Conservation (phyloP, 1,140 invertebrate species). For the Drosophila parvula region DNA sequence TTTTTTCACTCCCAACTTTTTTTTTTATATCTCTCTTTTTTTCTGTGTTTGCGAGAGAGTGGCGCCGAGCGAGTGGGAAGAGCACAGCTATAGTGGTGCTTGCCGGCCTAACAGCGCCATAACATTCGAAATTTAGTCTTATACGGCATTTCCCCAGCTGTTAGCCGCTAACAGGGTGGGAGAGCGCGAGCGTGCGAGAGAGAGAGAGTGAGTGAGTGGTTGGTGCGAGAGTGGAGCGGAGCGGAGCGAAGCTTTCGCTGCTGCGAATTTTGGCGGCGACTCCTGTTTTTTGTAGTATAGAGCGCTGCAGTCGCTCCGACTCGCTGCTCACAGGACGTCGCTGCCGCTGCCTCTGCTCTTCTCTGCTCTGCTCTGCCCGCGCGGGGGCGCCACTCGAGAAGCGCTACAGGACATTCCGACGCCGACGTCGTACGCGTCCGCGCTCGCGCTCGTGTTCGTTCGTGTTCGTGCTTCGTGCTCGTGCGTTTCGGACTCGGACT, state of each 20-base stretch:
- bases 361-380: constrained; percentile 35
- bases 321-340: constrained; percentile 53
- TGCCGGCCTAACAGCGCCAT: not conserved
- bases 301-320: constrained; percentile 37
- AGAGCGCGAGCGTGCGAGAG: constrained; percentile 6
- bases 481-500: constrained; percentile 29
- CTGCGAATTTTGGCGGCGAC: constrained; percentile 48
- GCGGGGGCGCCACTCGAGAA: constrained; percentile 47
- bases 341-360: constrained; percentile 39
- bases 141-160: constrained; percentile 41
- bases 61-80: constrained; percentile 12
- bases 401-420: constrained; percentile 66
- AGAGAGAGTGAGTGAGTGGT: not conserved
- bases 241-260: constrained; percentile 39
- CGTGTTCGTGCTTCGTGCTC: constrained; percentile 9
- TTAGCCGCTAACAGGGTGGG: constrained; percentile 22
- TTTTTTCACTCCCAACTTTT: constrained; percentile 14
- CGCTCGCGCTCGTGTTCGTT: constrained; percentile 8
- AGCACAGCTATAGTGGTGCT: constrained; percentile 31
- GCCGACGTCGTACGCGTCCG: constrained; percentile 13
- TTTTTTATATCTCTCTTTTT: constrained; percentile 12
- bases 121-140: constrained; percentile 32
- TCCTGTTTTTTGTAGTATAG: constrained; percentile 44
- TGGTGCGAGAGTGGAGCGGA: constrained; percentile 6
- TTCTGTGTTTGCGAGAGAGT: constrained; percentile 5